Percentiles rank a stretch among this genome's conserved stretches.
Evolutionary conservation across 2,113 vertebrate species (phyloP).

Genomic region (Lagopus leucura): DNA sequence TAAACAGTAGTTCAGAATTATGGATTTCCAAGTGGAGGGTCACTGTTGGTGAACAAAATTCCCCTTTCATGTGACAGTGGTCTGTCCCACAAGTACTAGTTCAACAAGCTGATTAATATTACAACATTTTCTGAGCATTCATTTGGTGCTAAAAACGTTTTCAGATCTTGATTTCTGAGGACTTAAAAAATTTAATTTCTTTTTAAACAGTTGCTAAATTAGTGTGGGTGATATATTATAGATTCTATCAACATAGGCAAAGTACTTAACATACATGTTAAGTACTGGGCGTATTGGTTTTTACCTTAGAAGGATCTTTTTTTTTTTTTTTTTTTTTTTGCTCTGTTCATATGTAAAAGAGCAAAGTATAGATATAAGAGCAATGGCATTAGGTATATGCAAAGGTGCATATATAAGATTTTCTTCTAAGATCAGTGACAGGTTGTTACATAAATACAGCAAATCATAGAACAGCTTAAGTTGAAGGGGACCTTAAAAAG

Average conservation of each 20-base stretch:
- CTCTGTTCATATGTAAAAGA: neutral
- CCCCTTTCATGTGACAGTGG: neutral
- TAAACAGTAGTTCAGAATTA: neutral
- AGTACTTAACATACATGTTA: neutral
- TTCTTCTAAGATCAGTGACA: neutral
- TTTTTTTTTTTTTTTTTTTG: neutral
- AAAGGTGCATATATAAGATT: neutral
- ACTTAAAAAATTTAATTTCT: neutral
- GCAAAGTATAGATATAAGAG: neutral
- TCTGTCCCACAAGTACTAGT: neutral
- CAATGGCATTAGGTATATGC: neutral
- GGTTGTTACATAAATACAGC: neutral
- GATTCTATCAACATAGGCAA: neutral
- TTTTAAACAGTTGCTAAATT: rapidly evolving
- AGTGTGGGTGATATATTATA: neutral
- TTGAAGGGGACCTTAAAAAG: too few species aligned
- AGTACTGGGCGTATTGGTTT: neutral
- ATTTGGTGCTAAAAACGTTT: neutral
- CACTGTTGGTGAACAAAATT: neutral
- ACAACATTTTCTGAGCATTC: neutral
- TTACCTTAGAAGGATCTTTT: neutral
- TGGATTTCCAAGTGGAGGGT: neutral
- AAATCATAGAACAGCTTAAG: neutral
- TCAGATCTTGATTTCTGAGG: neutral
- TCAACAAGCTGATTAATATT: neutral